phyloP scores from a whole-genome alignment of 2,797 vertebrate genomes.

The Cyprinella venusta region DNA sequence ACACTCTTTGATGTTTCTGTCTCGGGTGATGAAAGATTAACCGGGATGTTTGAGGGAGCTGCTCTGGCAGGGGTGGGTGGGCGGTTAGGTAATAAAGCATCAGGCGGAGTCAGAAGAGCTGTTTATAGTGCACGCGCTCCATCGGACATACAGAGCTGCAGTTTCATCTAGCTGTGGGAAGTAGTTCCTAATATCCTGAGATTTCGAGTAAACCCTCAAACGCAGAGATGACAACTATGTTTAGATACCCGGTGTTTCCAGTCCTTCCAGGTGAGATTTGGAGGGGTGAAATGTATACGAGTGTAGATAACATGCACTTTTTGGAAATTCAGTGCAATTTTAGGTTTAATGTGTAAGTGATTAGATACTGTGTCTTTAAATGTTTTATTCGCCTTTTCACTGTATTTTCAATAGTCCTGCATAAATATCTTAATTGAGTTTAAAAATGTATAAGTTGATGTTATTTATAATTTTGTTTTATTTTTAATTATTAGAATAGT shows the following conservation, averaged over 20 bases:
- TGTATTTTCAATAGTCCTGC: neutral
- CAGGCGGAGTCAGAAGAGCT: constrained; percentile 47
- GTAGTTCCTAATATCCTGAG: constrained; percentile 1
- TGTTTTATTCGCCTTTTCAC: neutral
- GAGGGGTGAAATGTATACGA: neutral
- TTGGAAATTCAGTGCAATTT: neutral
- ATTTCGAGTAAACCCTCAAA: constrained; percentile 25
- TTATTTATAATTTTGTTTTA: neutral
- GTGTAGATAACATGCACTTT: neutral
- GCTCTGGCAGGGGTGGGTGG: constrained; percentile 50
- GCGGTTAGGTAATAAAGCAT: constrained; percentile 35
- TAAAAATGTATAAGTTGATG: neutral
- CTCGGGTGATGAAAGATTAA: constrained; percentile 21
- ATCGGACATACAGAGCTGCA: constrained; percentile 52
- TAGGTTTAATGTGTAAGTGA: neutral
- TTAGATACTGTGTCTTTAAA: neutral
- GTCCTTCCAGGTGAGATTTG: constrained; percentile 77
- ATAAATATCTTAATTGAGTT: neutral
- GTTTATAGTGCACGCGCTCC: constrained; percentile 63
- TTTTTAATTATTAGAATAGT: neutral
- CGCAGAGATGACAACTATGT: constrained; percentile 74
- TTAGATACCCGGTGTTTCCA: constrained; percentile 77
- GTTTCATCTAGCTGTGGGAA: constrained; percentile 18
- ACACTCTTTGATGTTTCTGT: constrained; percentile 10
- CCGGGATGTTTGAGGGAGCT: constrained; percentile 17